Evolutionary conservation across 2,888 invertebrate species (phyloP).

Genomic region (Epirrhoe tristata): DNA sequence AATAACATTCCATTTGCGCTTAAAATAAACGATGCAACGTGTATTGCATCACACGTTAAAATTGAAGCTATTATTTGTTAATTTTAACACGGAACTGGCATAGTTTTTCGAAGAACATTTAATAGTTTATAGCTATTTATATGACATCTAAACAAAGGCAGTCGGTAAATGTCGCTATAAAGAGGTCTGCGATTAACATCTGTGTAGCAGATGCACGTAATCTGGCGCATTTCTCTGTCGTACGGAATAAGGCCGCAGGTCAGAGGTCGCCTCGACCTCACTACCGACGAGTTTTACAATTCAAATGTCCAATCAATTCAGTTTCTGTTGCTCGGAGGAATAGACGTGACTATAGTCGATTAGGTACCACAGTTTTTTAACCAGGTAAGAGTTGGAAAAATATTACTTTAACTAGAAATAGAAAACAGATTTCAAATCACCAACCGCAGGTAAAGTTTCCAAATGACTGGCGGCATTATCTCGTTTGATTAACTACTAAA

Average conservation of each 20-base stretch:
- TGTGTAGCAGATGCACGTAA: conserved; percentile 68
- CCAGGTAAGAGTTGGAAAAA: no score
- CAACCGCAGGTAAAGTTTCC: no score
- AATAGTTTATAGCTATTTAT: conserved; percentile 64
- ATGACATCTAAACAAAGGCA: conserved; percentile 69
- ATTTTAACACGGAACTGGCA: conserved; percentile 72
- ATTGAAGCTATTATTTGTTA: conserved; percentile 50
- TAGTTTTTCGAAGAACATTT: conserved; percentile 56
- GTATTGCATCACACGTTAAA: conserved; percentile 42
- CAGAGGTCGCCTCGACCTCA: conserved; percentile 52
- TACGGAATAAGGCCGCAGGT: conserved; percentile 52
- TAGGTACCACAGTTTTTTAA: not conserved
- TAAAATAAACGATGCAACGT: conserved; percentile 47
- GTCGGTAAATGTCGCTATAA: conserved; percentile 62
- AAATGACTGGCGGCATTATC: no score
- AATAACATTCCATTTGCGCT: conserved; percentile 49
- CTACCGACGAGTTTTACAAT: conserved; percentile 55
- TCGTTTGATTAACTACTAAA: no score
- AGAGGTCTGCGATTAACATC: conserved; percentile 71
- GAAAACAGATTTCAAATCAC: no score
- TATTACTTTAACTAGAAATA: no score
- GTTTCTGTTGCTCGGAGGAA: conserved; percentile 33
- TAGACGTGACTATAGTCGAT: not conserved
- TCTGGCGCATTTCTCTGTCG: conserved; percentile 46
- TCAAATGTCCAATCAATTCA: conserved; percentile 56